Percentiles rank a stretch among this genome's conserved stretches.
phyloP scores from a whole-genome alignment of 2,797 vertebrate genomes.

The Chaunax sp. region DNA sequence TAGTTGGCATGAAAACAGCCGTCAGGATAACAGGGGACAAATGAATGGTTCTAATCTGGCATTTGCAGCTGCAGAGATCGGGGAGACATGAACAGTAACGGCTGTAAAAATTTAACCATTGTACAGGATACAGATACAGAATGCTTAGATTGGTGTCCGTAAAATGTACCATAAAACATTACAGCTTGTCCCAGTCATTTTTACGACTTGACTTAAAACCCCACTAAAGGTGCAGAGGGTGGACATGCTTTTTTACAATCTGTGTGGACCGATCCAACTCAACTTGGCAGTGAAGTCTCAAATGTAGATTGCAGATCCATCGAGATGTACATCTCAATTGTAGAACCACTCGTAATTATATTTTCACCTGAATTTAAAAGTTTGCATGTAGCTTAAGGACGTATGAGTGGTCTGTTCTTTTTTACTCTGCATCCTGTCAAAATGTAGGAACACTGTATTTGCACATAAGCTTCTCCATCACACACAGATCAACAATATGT shows the following conservation, averaged over 20 bases:
- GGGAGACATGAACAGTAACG: background rate
- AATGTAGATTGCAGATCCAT: conserved; percentile 23
- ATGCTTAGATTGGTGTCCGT: conserved; percentile 14
- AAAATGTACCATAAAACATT: conserved; percentile 23
- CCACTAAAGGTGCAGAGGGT: background rate
- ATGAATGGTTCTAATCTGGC: conserved; percentile 11
- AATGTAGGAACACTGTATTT: conserved; percentile 1
- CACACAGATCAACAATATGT: background rate
- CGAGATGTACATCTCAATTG: background rate
- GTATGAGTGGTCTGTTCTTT: background rate
- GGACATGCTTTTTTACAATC: conserved; percentile 1
- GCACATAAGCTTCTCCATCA: background rate
- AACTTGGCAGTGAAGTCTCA: conserved; percentile 20
- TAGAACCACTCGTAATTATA: conserved; percentile 27
- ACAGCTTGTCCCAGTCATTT: background rate
- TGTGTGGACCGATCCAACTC: background rate
- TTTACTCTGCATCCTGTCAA: background rate
- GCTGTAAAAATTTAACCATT: background rate
- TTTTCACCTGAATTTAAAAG: conserved; percentile 25
- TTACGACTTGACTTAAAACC: conserved; percentile 30
- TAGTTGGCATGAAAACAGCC: conserved; percentile 23
- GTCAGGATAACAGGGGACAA: conserved; percentile 10
- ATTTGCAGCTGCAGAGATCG: conserved; percentile 7
- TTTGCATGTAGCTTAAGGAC: background rate
- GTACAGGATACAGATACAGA: background rate